Base-by-base conservation (phyloP, 2,888 invertebrate genomes). In the Antheraea assamensis region DNA sequence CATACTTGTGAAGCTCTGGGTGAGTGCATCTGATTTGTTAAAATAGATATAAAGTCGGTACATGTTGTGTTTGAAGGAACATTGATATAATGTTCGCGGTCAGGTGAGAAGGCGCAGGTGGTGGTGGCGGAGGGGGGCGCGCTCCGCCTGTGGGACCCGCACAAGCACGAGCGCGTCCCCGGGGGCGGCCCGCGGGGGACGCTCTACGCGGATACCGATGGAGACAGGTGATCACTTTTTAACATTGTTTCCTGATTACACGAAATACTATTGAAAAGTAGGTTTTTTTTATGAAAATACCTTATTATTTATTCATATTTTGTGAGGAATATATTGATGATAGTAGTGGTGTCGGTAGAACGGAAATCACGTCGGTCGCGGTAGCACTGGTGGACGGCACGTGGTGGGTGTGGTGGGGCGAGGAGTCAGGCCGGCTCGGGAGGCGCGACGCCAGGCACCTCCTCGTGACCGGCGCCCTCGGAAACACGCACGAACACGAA, bases 61-160 rank as follows among this genome's bases (percentile, higher is more conserved):
- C 7, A 42, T 42, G 13, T 42, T 42, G 42, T 19, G 52, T 17
- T 21, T 52, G 52, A 52, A 21, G 52, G 15, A 52, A 52, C 21
- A 52, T 21, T 52, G 21, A 19, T 21, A 21, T 21, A 21, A 52
- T 21, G 15, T 5, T 3, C n/a, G 55, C n/a, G n/a, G 4, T 70
- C 78, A 89, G 96, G 96, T 0, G 92, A 93, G 24, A 92, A 95
- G 68, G 96, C 97, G 13, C 95, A 95, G 82, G 92, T 97, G 80
- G 92, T 97, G 80, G 95, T 97, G 52, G 96, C 96, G 1, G 95
- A 95, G 77, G 95, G 96, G 82, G 96, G 92, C 82, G 96, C 95
- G 87, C 92, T 96, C 86, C 95, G 95, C 79, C 91, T 92, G 85
- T 95, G 95, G 90, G 96, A 95, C 87, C 96, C 95, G 76, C 96